Base-by-base conservation (phyloP, 2,797 vertebrate species). In the Danio aesculapii region DNA sequence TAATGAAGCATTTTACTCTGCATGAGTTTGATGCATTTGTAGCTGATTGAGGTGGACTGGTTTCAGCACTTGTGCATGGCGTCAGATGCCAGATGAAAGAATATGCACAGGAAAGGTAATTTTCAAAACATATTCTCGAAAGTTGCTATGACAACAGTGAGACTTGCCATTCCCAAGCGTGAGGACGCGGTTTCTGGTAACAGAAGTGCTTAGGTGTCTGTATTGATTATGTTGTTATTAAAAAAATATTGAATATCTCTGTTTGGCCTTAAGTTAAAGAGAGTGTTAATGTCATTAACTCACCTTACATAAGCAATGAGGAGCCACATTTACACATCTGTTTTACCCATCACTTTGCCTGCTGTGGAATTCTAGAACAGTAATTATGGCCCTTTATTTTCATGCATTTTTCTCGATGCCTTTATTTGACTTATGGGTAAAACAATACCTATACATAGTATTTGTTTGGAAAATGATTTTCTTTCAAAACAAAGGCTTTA, bases 91-190 rank as follows among this genome's bases (percentile, higher is more conserved):
- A 82, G 76, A 81, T 61, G 52, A 71, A 59, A 74, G 81, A 62
- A 59, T 70, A 70, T 77, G 62, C 59, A 72, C 53, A 73, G 77
- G 64, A 75, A 79, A 82, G 74, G 74, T 78, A 58, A 73, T 78
- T 81, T 85, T 83, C 80, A 62, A 72, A 84, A 77, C 72, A 75
- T 79, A 64, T 83, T 83, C 63, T 63, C 30, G 12, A 77, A 75
- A 81, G 85, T 87, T 88, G 81, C 86, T 84, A 88, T 88, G 84
- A 86, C 86, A 88, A 88, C 86, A 66, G 84, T 39, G 50, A 67
- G 75, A 46, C 77, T 30, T 81, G 70, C 46, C 77, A 76, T 84
- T 84, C 80, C 73, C 74, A 66, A 68, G 58, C 6, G 16, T 62
- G 74, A 50, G 76, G 69, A 69, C 59, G 81, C 43, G 41, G 61